phyloP scores from a whole-genome alignment of 1,140 invertebrate genomes.

The Penaeus vannamei region DNA sequence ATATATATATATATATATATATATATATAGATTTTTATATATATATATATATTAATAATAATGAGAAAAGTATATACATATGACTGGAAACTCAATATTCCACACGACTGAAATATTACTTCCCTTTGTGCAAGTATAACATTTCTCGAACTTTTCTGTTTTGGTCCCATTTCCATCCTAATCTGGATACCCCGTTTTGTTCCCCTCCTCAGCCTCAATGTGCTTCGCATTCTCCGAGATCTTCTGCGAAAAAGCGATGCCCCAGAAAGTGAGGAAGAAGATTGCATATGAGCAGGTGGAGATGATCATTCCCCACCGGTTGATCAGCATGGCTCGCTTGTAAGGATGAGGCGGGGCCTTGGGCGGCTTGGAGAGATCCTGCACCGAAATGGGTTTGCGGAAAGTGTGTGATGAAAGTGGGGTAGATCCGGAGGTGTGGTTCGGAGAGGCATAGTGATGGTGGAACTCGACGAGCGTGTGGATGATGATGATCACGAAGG shows the following conservation, averaged over 20 bases:
- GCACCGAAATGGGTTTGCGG: not conserved
- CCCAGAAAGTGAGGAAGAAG: constrained; percentile 43
- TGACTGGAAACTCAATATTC: too few species aligned
- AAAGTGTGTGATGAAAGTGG: not conserved
- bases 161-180: too few species aligned
- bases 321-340: constrained; percentile 21
- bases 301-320: constrained; percentile 14
- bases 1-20: too few species aligned
- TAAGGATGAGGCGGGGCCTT: constrained; percentile 26
- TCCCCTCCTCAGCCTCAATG: not conserved
- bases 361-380: not conserved
- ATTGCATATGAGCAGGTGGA: not conserved
- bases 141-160: too few species aligned
- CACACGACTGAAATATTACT: too few species aligned
- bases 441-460: constrained; percentile 41
- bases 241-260: constrained; percentile 8
- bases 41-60: too few species aligned
- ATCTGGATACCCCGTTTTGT: too few species aligned
- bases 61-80: too few species aligned
- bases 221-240: not conserved
- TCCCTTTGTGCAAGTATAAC: too few species aligned
- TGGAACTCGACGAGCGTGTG: constrained; percentile 58
- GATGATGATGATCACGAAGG: constrained; percentile 60
- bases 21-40: too few species aligned
- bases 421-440: not conserved